phyloP scores from a whole-genome alignment of 2,113 vertebrate genomes.

The Ramphastos sulfuratus region DNA sequence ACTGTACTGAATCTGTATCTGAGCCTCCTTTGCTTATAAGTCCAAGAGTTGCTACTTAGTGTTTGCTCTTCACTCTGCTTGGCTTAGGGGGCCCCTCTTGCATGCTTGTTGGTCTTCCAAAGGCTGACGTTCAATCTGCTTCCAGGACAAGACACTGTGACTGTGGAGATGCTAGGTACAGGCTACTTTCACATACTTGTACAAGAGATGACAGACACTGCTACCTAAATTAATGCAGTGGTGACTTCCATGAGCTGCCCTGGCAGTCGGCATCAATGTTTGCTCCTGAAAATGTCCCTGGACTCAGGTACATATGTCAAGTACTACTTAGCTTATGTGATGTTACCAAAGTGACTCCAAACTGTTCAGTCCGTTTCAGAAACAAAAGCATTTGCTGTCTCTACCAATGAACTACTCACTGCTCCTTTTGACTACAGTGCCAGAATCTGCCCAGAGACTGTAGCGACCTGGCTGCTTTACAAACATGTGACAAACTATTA shows the following conservation, averaged over 20 bases:
- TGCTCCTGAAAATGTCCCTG: neutral
- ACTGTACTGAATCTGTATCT: neutral
- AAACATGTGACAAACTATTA: neutral
- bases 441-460: neutral
- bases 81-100: accelerated
- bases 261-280: neutral
- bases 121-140: neutral
- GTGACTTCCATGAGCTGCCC: neutral
- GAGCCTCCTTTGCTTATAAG: neutral
- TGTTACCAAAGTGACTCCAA: neutral
- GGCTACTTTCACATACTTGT: neutral
- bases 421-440: neutral
- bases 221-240: neutral
- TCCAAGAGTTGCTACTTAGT: neutral
- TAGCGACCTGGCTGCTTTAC: neutral
- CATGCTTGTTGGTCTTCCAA: neutral
- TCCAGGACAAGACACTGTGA: neutral
- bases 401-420: neutral
- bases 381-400: neutral
- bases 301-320: neutral
- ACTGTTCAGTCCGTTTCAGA: neutral
- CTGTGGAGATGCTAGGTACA: neutral
- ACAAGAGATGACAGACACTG: neutral
- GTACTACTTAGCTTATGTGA: neutral
- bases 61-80: neutral